Evolutionary conservation across 2,888 invertebrate species (phyloP), one percentile per base, ranked within the genome.

Genomic region (Thalpophila matura): DNA sequence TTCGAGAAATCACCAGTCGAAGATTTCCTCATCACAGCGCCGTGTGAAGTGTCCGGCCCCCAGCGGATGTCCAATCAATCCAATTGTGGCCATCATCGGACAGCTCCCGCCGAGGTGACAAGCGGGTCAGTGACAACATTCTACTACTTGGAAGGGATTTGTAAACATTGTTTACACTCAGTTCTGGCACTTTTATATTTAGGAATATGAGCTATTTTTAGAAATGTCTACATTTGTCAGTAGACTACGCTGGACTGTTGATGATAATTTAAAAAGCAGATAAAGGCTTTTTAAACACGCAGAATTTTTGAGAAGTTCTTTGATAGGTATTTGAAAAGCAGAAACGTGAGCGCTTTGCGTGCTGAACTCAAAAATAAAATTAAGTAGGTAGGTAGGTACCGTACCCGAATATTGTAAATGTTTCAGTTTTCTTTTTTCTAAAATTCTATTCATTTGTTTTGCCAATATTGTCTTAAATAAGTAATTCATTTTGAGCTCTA

Each of bases 51-150:
- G 69, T 64, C 65, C 68, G 68, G 68, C 79, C 77, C 77, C 72
- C 69, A 60, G 45, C 81, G 85, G 86, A 86, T 69, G 85, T 80
- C 71, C 80, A 81, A 85, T 86, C 86, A 85, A 85, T 86, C 60
- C 86, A 86, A 86, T 86, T 84, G 85, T 72, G 74, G 57, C 43
- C 81, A 75, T 74, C 77, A 75, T 79, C 78, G 70, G 71, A 69
- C 65, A 69, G 63, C 82, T 71, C 81, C 82, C 53, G 71, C 24
- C 62, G 70, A 70, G 73, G 67, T 72, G 69, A 61, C 74, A 72
- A 76, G 37, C 79, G 72, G 81, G 83, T 75, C 83, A 79, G 42
- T 77, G 58, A 79, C 71, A 68, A 75, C 65, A 49, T 35, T 49
- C 37, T 60, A 43, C 1, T 20, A 55, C 68, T 71, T 38, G 7